Evolutionary conservation across 2,888 invertebrate species (phyloP).

Genomic region (Petrolisthes cinctipes): DNA sequence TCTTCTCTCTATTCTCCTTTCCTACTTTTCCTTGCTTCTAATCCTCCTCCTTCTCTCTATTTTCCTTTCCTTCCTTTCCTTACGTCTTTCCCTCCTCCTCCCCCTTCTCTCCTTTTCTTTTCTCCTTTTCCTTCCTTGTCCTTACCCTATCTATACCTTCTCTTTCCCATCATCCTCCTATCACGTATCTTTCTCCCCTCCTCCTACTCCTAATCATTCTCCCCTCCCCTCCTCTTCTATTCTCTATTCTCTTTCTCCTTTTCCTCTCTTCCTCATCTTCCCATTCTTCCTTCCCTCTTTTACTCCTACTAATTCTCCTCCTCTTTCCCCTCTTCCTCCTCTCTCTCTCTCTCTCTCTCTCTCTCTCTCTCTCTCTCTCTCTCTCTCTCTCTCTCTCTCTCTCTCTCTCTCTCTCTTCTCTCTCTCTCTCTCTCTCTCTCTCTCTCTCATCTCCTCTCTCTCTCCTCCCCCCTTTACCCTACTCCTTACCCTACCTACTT

Average conservation of each 20-base stretch:
- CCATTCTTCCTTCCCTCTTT: background rate
- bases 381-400: conserved; percentile 16
- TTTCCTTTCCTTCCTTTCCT: background rate
- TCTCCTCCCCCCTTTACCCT: background rate
- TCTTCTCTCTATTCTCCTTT: background rate
- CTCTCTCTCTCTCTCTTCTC: conserved; percentile 14
- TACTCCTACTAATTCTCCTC: background rate
- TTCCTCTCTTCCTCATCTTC: background rate
- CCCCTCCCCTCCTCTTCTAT: background rate
- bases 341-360: background rate
- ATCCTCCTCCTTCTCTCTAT: background rate
- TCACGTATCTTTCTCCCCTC: background rate
- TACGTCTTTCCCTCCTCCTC: background rate
- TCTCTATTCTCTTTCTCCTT: background rate
- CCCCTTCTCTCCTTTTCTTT: background rate
- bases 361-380: background rate
- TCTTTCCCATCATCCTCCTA: background rate
- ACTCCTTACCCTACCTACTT: background rate
- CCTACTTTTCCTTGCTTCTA: background rate
- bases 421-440: background rate
- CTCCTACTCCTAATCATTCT: background rate
- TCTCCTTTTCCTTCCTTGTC: background rate
- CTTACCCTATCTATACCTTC: background rate
- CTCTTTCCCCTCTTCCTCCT: background rate
- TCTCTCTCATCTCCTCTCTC: background rate